phyloP scores from a whole-genome alignment of 2,797 vertebrate species.

The Brachyalestes nurse region DNA sequence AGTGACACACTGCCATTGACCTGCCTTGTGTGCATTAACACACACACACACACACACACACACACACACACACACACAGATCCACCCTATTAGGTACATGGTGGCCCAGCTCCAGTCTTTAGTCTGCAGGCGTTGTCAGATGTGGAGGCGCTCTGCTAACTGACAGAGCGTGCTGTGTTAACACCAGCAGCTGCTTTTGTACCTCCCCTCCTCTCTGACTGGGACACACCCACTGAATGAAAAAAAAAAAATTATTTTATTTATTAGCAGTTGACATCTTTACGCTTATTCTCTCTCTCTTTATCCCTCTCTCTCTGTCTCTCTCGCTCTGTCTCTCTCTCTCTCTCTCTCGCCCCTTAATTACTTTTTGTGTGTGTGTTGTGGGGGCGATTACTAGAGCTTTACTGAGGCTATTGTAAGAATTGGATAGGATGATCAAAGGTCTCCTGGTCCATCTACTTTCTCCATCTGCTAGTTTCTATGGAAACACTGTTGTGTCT shows the following conservation, averaged over 20 bases:
- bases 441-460: slow-evolving; percentile 24
- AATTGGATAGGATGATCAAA: slow-evolving; percentile 51
- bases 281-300: too few species aligned
- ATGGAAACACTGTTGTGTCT: slow-evolving; percentile 27
- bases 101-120: background rate
- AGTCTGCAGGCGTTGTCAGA: background rate
- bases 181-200: too few species aligned
- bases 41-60: too few species aligned
- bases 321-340: too few species aligned
- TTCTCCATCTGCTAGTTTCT: slow-evolving; percentile 13
- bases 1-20: slow-evolving; percentile 57
- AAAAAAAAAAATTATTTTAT: too few species aligned
- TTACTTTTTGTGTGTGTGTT: slow-evolving; percentile 34
- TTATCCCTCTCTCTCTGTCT: too few species aligned
- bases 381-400: slow-evolving; percentile 41
- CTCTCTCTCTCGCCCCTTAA: slow-evolving; percentile 28
- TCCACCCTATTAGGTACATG: background rate
- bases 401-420: slow-evolving; percentile 10
- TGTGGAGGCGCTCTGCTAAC: background rate
- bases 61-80: background rate
- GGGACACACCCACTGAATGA: too few species aligned
- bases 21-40: slow-evolving; percentile 59
- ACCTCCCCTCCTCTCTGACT: too few species aligned
- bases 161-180: background rate
- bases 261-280: too few species aligned